phyloP scores from a whole-genome alignment of 2,888 invertebrate genomes.

The Scaptomyza caliginosa region DNA sequence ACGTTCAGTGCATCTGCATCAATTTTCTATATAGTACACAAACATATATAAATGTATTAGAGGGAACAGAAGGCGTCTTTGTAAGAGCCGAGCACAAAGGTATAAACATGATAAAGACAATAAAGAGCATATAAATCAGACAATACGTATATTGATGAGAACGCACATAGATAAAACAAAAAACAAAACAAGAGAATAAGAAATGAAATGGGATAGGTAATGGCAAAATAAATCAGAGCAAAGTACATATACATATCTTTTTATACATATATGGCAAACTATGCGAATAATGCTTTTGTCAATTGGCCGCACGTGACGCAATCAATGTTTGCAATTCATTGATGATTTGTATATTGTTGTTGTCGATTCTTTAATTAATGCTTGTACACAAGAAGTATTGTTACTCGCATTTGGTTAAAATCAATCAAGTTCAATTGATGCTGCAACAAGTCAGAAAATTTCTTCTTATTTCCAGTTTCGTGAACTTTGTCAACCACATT shows the following conservation, averaged over 20 bases:
- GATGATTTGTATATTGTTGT: conserved; percentile 39
- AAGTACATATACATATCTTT: conserved; percentile 23
- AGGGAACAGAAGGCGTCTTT: not conserved
- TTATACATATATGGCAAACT: too few species aligned
- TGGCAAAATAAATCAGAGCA: conserved; percentile 28
- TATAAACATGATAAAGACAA: not conserved
- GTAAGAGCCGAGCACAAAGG: conserved; percentile 7
- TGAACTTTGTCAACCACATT: conserved; percentile 66
- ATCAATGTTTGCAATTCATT: conserved; percentile 54
- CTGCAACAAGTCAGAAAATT: conserved; percentile 38
- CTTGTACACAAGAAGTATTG: conserved; percentile 27
- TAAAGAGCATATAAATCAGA: conserved; percentile 18
- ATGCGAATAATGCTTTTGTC: conserved; percentile 16
- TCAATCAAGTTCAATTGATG: conserved; percentile 74
- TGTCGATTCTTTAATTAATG: conserved; percentile 51
- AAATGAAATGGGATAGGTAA: conserved; percentile 33
- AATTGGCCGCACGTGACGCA: conserved; percentile 55
- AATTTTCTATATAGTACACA: not conserved
- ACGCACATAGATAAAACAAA: not conserved
- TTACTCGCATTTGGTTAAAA: conserved; percentile 67
- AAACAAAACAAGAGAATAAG: not conserved
- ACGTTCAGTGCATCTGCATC: conserved; percentile 2
- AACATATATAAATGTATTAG: not conserved
- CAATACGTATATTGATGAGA: not conserved
- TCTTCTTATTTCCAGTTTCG: conserved; percentile 66